phyloP scores from a whole-genome alignment of 2,888 invertebrate species.

The Erebia ligea region DNA sequence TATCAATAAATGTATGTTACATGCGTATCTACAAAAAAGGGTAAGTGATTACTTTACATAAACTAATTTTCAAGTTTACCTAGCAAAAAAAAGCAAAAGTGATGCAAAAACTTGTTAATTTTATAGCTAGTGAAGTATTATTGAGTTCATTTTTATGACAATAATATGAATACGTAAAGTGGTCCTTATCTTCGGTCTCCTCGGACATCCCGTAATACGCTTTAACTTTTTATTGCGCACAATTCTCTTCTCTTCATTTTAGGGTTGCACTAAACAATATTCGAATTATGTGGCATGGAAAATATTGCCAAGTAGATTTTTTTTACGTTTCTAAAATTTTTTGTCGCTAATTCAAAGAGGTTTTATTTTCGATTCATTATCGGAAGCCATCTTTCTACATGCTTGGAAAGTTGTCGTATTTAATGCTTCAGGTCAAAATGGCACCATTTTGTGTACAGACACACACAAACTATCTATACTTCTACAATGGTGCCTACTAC shows the following conservation, averaged over 20 bases:
- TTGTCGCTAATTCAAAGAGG: too few relatives aligned
- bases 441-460: too few relatives aligned
- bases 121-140: slow-evolving; percentile 45
- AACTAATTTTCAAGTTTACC: too few relatives aligned
- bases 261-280: slow-evolving; percentile 34
- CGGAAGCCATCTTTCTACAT: too few relatives aligned
- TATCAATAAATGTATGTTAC: too few relatives aligned
- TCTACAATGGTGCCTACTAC: too few relatives aligned
- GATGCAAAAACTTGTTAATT: slow-evolving; percentile 22
- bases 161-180: slow-evolving; percentile 71
- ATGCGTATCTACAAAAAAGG: background rate
- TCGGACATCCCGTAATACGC: slow-evolving; percentile 71
- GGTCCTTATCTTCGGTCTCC: slow-evolving; percentile 56
- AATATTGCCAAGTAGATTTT: background rate
- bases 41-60: too few relatives aligned
- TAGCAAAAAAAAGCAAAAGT: background rate
- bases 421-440: too few relatives aligned
- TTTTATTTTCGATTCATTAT: too few relatives aligned
- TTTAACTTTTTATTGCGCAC: slow-evolving; percentile 69
- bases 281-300: background rate
- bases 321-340: background rate
- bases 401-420: too few relatives aligned
- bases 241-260: slow-evolving; percentile 44
- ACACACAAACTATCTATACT: too few relatives aligned
- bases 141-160: slow-evolving; percentile 63